Percentiles rank a stretch among this genome's conserved stretches.
Conservation (phyloP, 2,113 vertebrate species). For the Phyllopteryx taeniolatus region DNA sequence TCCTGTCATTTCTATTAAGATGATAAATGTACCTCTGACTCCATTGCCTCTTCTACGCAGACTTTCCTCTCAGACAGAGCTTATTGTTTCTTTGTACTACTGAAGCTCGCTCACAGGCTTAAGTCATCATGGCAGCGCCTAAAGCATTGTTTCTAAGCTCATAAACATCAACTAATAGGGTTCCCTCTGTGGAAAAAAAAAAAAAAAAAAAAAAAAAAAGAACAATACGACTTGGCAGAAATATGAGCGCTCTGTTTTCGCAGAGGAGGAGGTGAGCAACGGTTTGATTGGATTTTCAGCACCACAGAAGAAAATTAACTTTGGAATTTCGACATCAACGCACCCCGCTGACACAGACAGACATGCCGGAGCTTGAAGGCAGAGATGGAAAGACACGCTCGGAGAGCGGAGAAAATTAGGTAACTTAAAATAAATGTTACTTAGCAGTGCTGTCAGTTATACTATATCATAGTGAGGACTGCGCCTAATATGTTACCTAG, state of each 20-base stretch:
- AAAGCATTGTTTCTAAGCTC: slow-evolving; percentile 36
- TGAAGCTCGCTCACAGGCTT: slow-evolving; percentile 37
- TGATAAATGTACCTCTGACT: slow-evolving; percentile 34
- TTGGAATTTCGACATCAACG: slow-evolving; percentile 26
- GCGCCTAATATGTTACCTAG: no score
- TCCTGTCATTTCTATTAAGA: slow-evolving; percentile 34
- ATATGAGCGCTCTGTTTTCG: slow-evolving; percentile 14
- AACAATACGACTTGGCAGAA: slow-evolving; percentile 26
- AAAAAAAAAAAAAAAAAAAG: neutral
- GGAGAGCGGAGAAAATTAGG: slow-evolving; percentile 11
- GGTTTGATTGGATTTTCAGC: slow-evolving; percentile 47
- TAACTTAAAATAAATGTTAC: slow-evolving; percentile 2
- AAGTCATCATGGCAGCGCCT: slow-evolving; percentile 43
- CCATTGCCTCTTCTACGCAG: slow-evolving; percentile 14
- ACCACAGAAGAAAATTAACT: slow-evolving; percentile 53
- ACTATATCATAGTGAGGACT: no score
- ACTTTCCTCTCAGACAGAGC: slow-evolving; percentile 25
- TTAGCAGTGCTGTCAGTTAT: slow-evolving; percentile 3
- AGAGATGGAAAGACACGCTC: neutral
- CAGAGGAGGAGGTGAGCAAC: slow-evolving; percentile 5
- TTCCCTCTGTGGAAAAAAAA: slow-evolving; percentile 27
- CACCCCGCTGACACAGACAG: slow-evolving; percentile 34
- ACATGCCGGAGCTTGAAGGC: slow-evolving; percentile 10
- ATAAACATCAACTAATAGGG: slow-evolving; percentile 59
- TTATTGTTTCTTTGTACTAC: slow-evolving; percentile 46